Evolutionary conservation across 2,797 vertebrate genomes (phyloP), one percentile per base, ranked within the genome.

Genomic region (Sphaeramia orbicularis): DNA sequence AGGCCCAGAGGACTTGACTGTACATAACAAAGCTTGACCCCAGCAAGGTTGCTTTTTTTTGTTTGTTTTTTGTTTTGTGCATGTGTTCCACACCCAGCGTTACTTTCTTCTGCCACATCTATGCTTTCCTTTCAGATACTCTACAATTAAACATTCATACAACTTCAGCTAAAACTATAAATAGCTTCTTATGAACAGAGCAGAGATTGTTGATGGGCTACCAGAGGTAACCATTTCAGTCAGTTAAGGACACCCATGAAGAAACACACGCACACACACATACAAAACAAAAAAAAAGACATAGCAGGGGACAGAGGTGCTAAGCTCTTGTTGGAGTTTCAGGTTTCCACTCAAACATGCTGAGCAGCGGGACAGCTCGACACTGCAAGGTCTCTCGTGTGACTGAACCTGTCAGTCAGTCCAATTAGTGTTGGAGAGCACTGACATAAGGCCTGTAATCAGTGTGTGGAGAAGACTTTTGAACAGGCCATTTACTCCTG

Each of bases 111-210:
- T 15, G 40, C 48, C 69, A 43, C 10, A 30, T 71, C 48, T 10
- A 12, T 42, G 18, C 38, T 69, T 66, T 61, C 40, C 27, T 55
- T 53, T 15, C 1, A 42, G 15, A 73, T 63, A 51, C 27, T 40
- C 27, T 32, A 68, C 65, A 78, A 81, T 88, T 76, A 84, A 82
- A 87, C 77, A 81, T 84, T 91, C 41, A 89, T 84, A 78, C 66
- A 53, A 74, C 62, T 51, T 35, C 61, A 82, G 58, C 16, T 32
- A 9, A 65, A 38, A 14, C 72, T 85, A 87, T 80, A 70, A 84
- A 85, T 84, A 79, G 65, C 53, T 57, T 55, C 63, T 71, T 77
- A 74, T 55, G 45, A 83, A 80, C 74, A 77, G 52, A 75, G 73
- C 15, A 56, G 47, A 83, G 63, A 68, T 78, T 79, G 81, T 76